A percentile compares a stretch with the other conserved stretches of the same genome.
phyloP scores from a whole-genome alignment of 2,113 vertebrate species.

The Chaetops frenatus region DNA sequence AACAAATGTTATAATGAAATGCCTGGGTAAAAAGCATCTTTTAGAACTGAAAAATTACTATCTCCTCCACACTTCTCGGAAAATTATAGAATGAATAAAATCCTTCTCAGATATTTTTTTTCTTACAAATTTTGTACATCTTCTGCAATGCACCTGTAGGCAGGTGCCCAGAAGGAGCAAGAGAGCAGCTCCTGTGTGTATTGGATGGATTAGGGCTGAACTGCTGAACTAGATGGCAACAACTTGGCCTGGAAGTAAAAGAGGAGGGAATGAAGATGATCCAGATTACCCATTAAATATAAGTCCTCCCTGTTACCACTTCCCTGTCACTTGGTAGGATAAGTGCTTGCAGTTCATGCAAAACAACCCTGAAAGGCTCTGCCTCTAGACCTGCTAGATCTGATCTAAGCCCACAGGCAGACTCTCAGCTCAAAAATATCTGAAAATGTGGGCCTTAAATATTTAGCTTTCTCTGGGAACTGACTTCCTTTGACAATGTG shows the following conservation, averaged over 20 bases:
- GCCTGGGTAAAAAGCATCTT: background rate
- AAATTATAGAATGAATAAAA: background rate
- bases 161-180: background rate
- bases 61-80: background rate
- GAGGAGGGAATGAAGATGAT: background rate
- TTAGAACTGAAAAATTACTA: background rate
- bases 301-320: background rate
- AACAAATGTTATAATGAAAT: background rate
- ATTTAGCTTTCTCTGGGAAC: background rate
- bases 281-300: background rate
- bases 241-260: background rate
- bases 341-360: background rate
- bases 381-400: background rate
- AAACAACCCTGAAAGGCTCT: background rate
- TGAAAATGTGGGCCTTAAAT: background rate
- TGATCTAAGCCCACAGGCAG: background rate
- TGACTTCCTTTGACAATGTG: background rate
- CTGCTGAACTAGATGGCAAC: background rate
- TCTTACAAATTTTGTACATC: background rate
- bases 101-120: background rate
- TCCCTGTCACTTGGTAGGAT: background rate
- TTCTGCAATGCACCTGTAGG: background rate
- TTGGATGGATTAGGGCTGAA: background rate
- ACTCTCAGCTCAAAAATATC: background rate
- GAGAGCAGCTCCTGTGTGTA: background rate